Percentiles rank a stretch among this genome's conserved stretches.
Evolutionary conservation across 2,888 invertebrate species (phyloP).

Genomic region (Troilus luridus): DNA sequence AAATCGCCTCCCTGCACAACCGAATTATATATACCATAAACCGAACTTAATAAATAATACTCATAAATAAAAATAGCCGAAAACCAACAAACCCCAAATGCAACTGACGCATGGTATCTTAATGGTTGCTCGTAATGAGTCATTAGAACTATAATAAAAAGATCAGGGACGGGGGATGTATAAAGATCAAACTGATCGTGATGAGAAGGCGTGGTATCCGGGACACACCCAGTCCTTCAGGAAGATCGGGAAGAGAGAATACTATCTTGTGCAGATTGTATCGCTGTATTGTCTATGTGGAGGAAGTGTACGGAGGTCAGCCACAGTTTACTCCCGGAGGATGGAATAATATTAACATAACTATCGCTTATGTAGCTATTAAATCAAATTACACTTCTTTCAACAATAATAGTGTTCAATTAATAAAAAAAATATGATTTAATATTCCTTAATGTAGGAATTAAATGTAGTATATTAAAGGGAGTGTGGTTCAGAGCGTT

Average conservation of each 20-base stretch:
- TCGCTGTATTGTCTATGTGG: constrained; percentile 33
- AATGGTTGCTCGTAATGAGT: neutral
- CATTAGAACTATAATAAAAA: constrained; percentile 7
- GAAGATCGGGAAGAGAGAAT: constrained; percentile 49
- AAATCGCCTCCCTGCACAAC: too few species aligned
- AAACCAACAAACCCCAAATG: neutral
- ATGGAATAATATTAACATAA: constrained; percentile 31
- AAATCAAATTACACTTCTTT: neutral
- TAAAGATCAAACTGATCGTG: constrained; percentile 38
- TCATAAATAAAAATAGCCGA: neutral
- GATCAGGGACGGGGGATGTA: constrained; percentile 14
- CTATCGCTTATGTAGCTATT: neutral
- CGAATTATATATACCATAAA: too few species aligned
- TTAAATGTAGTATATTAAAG: too few species aligned
- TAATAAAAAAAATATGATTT: neutral
- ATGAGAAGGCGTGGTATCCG: constrained; percentile 48
- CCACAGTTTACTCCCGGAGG: neutral
- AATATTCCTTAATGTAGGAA: too few species aligned
- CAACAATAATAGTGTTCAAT: neutral
- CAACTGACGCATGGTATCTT: neutral
- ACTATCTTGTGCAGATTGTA: neutral
- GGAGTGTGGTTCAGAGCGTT: too few species aligned
- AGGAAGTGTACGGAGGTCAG: constrained; percentile 17
- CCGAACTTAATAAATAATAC: too few species aligned
- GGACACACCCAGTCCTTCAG: constrained; percentile 50